These are phyloP conservation scores for Eupelmus urozonus DNA, from an alignment of 2,888 invertebrate genomes.

Conservation along the genomic window DNA sequence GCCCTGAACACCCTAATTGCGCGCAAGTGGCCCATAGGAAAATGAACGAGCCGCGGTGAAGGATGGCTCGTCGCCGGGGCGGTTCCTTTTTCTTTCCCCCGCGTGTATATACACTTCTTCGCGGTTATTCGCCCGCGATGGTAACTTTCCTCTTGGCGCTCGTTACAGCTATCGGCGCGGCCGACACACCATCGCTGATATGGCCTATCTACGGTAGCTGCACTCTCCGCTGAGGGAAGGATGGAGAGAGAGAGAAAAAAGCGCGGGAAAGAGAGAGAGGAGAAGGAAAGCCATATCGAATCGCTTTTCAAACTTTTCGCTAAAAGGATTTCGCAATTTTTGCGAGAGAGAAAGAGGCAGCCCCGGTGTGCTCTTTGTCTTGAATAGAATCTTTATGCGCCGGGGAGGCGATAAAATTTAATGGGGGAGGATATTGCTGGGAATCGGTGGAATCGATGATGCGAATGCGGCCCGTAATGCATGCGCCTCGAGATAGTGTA, in stretches of 20 bases:
- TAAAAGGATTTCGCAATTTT: too few species aligned
- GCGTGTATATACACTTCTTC: conserved; percentile 55
- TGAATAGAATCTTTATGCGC: conserved; percentile 45
- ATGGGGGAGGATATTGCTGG: conserved; percentile 38
- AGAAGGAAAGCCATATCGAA: neutral
- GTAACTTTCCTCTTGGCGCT: conserved; percentile 71
- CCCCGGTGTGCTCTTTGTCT: too few species aligned
- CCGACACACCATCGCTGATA: conserved; percentile 69
- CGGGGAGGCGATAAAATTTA: conserved; percentile 50
- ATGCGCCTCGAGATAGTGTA: conserved; percentile 1
- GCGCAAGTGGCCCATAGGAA: too few species aligned
- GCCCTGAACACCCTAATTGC: too few species aligned
- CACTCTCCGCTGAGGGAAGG: neutral
- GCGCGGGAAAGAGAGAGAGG: neutral
- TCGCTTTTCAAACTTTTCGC: too few species aligned
- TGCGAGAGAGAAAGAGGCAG: too few species aligned
- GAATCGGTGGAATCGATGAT: conserved; percentile 30
- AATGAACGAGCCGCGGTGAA: conserved; percentile 29
- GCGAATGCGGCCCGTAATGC: neutral
- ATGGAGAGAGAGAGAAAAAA: neutral
- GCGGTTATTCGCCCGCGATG: conserved; percentile 70
- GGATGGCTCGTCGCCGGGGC: conserved; percentile 59
- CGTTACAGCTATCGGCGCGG: conserved; percentile 66
- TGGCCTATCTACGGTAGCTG: conserved; percentile 54
- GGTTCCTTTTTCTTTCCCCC: conserved; percentile 36